Evolutionary conservation across 2,888 invertebrate species (phyloP), one percentile per base, ranked within the genome.

Genomic region (Tubulanus polymorphus): DNA sequence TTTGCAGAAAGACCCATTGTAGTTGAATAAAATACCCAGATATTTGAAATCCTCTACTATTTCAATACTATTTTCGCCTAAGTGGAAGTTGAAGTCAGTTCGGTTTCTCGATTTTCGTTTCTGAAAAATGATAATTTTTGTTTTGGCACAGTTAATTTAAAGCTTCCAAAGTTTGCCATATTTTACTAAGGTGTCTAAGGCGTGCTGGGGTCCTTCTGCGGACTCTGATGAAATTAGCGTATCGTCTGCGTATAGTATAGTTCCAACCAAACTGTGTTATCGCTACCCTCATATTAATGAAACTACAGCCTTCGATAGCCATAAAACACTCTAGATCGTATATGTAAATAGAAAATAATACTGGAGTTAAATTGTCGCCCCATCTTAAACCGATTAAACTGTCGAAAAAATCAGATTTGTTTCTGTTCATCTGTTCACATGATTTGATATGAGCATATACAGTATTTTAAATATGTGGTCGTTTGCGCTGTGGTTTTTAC

Each of bases 181-280:
- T 6, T 48, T 26, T 5, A 28, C n/a, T 20, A 46, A 48, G 27
- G 8, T 15, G 2, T 48, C 12, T 46, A 48, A n/a, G 10, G 27
- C 15, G 8, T 15, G 6, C 1, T n/a, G 32, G 15, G 32, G 50
- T 20, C 52, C 51, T 18, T 5, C 37, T 10, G 29, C 46, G 25
- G 35, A 41, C 30, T 51, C 30, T 0, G 57, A 54, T 37, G 54
- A 28, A 26, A 57, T 54, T 8, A 57, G 30, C 8, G 57, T 51
- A 35, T 57, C 57, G 29, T 57, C 54, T 2, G 57, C 57, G 27
- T 54, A 55, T 1, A 55, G 45, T 51, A 48, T n/a, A n/a, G n/a
- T n/a, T n/a, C n/a, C n/a, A n/a, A n/a, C n/a, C n/a, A n/a, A n/a
- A n/a, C n/a, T n/a, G n/a, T n/a, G n/a, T n/a, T n/a, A n/a, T n/a